These are phyloP conservation scores for Typhlichthys eigenmanni DNA, from an alignment of 2,797 vertebrate species.

Conservation along the genomic window DNA sequence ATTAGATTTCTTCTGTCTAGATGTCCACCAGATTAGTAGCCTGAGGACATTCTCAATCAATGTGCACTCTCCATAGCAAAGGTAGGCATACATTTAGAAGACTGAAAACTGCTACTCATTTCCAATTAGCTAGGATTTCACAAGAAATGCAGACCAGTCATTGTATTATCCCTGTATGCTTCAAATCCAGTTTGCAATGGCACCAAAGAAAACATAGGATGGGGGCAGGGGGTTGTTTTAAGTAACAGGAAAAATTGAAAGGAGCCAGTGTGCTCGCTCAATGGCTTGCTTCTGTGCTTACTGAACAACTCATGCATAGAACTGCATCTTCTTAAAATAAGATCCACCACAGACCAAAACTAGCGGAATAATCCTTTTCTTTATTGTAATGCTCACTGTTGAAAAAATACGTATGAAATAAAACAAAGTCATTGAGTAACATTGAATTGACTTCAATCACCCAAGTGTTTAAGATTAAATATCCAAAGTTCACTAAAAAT, in stretches of 20 bases:
- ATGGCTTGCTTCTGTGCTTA: conserved; percentile 1
- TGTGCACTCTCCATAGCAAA: conserved; percentile 1
- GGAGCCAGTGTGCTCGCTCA: conserved; percentile 2
- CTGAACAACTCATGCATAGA: conserved; percentile 15
- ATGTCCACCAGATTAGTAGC: background rate
- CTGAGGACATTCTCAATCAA: background rate
- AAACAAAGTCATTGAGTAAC: conserved; percentile 27
- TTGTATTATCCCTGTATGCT: background rate
- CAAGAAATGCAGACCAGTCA: background rate
- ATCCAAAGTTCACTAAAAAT: conserved; percentile 32
- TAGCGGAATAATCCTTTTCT: conserved; percentile 23
- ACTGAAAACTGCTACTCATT: background rate
- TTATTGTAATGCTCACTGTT: conserved; percentile 30
- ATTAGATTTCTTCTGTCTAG: background rate
- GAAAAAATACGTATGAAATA: conserved; percentile 40
- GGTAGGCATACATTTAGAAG: background rate
- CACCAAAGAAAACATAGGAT: conserved; percentile 2
- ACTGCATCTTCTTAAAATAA: conserved; percentile 6
- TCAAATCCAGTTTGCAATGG: conserved; percentile 1
- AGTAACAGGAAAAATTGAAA: conserved; percentile 1
- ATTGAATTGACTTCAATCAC: conserved; percentile 15
- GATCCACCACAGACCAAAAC: conserved; percentile 11
- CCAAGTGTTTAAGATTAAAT: conserved; percentile 19
- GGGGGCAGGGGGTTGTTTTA: conserved; percentile 24
- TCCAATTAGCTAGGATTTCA: conserved; percentile 7